These are phyloP conservation scores for Pimephales promelas DNA, from an alignment of 2,113 vertebrate genomes.

Conservation along the genomic window DNA sequence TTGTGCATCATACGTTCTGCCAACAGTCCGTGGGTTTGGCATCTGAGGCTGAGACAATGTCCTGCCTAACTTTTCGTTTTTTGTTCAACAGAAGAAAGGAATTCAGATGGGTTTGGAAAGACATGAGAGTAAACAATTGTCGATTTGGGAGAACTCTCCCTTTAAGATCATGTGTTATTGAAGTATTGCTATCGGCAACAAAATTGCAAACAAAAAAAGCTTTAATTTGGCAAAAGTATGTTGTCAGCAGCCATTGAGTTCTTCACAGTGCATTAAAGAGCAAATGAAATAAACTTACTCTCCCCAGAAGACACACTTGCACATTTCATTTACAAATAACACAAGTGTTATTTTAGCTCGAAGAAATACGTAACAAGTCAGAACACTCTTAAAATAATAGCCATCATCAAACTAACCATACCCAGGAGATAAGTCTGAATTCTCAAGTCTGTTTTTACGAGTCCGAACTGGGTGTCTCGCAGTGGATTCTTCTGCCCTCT, in stretches of 20 bases:
- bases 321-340: conserved; percentile 18
- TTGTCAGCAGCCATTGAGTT: not conserved
- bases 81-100: no score
- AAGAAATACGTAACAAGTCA: not conserved
- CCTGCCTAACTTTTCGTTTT: no score
- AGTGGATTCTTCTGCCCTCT: not conserved
- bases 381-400: conserved; percentile 24
- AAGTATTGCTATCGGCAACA: not conserved
- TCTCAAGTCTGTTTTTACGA: conserved; percentile 17
- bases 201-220: not conserved
- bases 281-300: not conserved
- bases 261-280: not conserved
- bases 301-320: conserved; percentile 9
- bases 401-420: conserved; percentile 10
- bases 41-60: no score
- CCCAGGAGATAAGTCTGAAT: not conserved
- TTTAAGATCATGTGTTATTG: not conserved
- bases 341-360: not conserved
- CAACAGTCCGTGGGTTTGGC: no score
- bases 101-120: not conserved
- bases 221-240: not conserved
- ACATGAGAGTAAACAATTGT: not conserved
- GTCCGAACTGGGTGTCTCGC: not conserved
- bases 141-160: not conserved
- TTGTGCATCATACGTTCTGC: no score